Evolutionary conservation across 2,888 invertebrate genomes (phyloP), one percentile per base, ranked within the genome.

Genomic region (Watsonalla cultraria): DNA sequence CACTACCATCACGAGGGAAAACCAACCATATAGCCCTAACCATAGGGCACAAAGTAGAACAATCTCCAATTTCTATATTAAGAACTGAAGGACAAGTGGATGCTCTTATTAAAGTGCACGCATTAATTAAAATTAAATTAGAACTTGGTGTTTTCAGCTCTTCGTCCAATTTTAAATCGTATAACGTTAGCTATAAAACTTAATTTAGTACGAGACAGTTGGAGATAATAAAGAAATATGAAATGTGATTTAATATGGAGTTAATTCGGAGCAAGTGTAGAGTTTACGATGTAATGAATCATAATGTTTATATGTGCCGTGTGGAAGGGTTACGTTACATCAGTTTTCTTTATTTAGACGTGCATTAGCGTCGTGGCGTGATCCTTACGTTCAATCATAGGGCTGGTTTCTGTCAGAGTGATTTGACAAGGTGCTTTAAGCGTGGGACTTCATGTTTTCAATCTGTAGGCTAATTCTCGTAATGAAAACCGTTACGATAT

Each of bases 121-220:
- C 69, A 66, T 66, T 68, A 72, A 76, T 76, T 76, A 74, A 71
- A 71, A 67, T 67, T 61, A 73, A 73, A 75, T 73, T 66, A 66
- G 70, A 75, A 46, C 48, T 48, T 11, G 14, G 7, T 14, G 14
- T 6, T 14, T 14, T 37, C 9, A 39, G 6, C 9, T 11, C 15
- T 5, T 7, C 49, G 9, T 14, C 11, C 14, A 37, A 64, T 52
- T 57, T 51, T 59, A 14, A 55, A 61, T 49, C 51, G 61, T 67
- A 61, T 9, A 0, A 0, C 0, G 7, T 7, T 11, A 0, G 6
- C 0, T 0, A 52, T 51, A 58, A 39, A 49, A 5, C 14, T 51
- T 8, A 46, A 42, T 58, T 59, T 70, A 8, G 51, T 53, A 46
- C 62, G 54, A 2, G 7, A 35, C 35, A 13, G 13, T 37, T 48